Conservation (phyloP, 2,797 vertebrate species). For the Pangasius krempfi region DNA sequence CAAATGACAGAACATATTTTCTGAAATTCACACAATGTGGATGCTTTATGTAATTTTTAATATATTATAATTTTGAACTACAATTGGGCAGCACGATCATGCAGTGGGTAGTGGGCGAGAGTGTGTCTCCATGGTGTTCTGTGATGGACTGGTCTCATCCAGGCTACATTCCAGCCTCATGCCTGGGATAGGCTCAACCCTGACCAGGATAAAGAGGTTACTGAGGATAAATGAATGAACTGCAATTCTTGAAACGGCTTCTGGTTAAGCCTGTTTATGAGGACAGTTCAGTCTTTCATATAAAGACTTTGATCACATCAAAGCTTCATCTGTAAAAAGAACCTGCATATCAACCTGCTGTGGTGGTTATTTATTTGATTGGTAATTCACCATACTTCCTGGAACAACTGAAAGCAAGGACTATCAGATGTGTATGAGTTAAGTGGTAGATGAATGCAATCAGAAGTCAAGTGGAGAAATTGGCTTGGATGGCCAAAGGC, state of each 20-base stretch:
- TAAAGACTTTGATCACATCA: not conserved
- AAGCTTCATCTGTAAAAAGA: not conserved
- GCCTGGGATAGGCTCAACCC: not conserved
- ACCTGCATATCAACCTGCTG: not conserved
- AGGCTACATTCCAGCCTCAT: not conserved
- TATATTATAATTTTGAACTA: slow-evolving; percentile 12
- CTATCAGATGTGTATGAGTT: slow-evolving; percentile 6
- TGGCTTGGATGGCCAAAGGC: slow-evolving; percentile 30
- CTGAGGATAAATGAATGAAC: not conserved
- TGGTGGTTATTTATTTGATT: not conserved
- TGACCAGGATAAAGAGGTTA: not conserved
- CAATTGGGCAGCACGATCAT: not conserved
- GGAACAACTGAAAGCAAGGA: slow-evolving; percentile 5
- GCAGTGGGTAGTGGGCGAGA: not conserved
- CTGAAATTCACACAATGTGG: not conserved
- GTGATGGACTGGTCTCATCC: too few species aligned
- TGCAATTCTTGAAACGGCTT: not conserved
- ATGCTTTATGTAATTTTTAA: not conserved
- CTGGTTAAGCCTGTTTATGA: not conserved
- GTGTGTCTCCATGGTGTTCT: not conserved
- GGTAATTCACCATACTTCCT: not conserved
- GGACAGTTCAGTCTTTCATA: not conserved
- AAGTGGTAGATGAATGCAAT: slow-evolving; percentile 14
- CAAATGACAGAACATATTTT: not conserved
- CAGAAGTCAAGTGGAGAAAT: slow-evolving; percentile 9